Conservation (phyloP, 2,797 vertebrate species). For the Etheostoma perlongum region DNA sequence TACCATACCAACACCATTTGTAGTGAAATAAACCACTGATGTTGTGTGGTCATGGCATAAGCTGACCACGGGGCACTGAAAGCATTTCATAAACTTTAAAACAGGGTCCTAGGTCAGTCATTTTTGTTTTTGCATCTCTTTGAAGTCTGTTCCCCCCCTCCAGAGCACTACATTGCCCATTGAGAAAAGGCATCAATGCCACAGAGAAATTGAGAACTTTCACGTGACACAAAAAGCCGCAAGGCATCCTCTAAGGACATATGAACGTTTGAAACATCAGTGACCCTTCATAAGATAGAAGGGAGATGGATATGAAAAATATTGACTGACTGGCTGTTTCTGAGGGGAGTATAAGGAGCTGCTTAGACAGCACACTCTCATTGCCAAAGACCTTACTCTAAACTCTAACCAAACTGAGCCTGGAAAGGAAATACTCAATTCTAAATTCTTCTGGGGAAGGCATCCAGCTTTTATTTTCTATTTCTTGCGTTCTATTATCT, state of each 20-base stretch:
- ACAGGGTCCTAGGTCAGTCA: constrained; percentile 71
- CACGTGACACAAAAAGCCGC: constrained; percentile 72
- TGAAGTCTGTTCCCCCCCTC: constrained; percentile 71
- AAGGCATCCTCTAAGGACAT: constrained; percentile 77
- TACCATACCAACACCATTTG: constrained; percentile 27
- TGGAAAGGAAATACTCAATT: constrained; percentile 56
- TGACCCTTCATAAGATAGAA: constrained; percentile 75
- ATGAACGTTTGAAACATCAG: constrained; percentile 70
- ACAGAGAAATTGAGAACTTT: constrained; percentile 73
- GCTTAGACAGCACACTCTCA: constrained; percentile 67
- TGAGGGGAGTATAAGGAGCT: constrained; percentile 57
- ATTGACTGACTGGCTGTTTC: constrained; percentile 73
- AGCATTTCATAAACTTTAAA: constrained; percentile 71
- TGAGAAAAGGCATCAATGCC: constrained; percentile 73
- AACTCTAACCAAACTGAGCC: constrained; percentile 69
- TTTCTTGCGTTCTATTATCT: constrained; percentile 42
- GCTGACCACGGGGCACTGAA: constrained; percentile 60
- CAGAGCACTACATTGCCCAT: constrained; percentile 59
- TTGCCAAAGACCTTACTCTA: constrained; percentile 75
- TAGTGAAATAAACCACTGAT: constrained; percentile 51
- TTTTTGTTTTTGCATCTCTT: constrained; percentile 79
- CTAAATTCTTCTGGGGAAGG: constrained; percentile 46
- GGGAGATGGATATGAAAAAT: constrained; percentile 72
- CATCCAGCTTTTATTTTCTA: constrained; percentile 16
- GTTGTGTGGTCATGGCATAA: constrained; percentile 60